Conservation (phyloP, 2,113 vertebrate species). For the Dipodomys ordii region DNA sequence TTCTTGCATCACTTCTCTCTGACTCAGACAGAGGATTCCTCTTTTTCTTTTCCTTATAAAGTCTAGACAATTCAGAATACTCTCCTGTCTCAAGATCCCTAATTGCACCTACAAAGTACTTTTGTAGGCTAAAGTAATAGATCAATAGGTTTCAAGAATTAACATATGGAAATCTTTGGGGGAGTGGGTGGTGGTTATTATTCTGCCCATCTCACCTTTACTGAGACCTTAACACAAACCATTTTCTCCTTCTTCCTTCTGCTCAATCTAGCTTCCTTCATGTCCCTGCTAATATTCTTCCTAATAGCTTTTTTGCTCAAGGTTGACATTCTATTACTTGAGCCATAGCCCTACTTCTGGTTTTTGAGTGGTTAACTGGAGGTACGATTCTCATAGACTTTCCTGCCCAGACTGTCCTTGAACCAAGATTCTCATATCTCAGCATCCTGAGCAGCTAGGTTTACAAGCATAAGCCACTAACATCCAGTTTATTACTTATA, state of each 20-base stretch:
- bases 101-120: background rate
- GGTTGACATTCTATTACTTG: no score
- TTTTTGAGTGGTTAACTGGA: no score
- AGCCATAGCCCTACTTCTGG: no score
- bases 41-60: slow-evolving; percentile 1
- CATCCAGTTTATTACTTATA: no score
- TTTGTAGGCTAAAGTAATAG: background rate
- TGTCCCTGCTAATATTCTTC: background rate
- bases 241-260: background rate
- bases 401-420: no score
- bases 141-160: background rate
- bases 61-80: background rate
- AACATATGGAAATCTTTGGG: background rate
- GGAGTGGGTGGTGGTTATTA: background rate
- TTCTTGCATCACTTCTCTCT: background rate
- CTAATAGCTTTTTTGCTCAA: background rate
- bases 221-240: background rate
- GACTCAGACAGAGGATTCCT: background rate
- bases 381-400: no score
- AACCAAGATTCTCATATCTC: no score
- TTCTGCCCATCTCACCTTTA: background rate
- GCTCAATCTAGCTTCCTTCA: background rate
- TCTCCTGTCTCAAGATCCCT: background rate
- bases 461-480: no score
- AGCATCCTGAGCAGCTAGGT: no score